Evolutionary conservation across 2,797 vertebrate species (phyloP), one percentile per base, ranked within the genome.

Genomic region (Hafferia zeledoni): DNA sequence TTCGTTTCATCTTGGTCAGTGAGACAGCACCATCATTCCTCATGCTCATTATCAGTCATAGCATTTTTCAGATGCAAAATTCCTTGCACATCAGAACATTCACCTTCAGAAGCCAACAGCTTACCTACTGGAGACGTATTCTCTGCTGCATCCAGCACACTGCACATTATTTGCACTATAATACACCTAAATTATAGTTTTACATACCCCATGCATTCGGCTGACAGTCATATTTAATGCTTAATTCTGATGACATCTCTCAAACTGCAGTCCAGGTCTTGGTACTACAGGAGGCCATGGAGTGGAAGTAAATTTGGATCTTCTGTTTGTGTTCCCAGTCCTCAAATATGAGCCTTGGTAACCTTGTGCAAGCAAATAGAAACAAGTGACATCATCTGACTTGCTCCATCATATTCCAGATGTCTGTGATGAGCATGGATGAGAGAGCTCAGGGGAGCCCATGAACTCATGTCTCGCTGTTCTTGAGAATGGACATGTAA

Each of bases 341-440:
- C 37, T 91, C 83, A 78, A 46, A 60, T 55, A 77, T 13, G 59
- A 52, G 15, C 49, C 31, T 19, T 57, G 37, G 61, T n/a, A 78
- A 84, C 43, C 46, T 46, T 20, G 37, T n/a, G 74, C 80, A 78
- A 86, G 61, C 41, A 71, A 86, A 68, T 2, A 50, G 70, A 69
- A 90, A 59, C 14, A 19, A 86, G 61, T 0, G 4, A 64, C 11
- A 25, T 44, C 59, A 33, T 19, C 33, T 24, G 50, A 17, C 44
- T 61, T 61, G 76, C 24, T 64, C 52, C 39, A 6, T 14, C 6
- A 2, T n/a, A 35, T 14, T 61, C 39, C 61, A 33, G 39, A 22
- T 14, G 8, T 11, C 57, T 46, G 23, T 2, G 3, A 28, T 5
- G 2, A 53, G 52, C 3, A 0, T 2, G 12, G 16, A 9, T 17